A percentile compares a stretch with the other conserved stretches of the same genome.
Conservation (phyloP, 2,888 invertebrate species). For the Acrobasis suavella region DNA sequence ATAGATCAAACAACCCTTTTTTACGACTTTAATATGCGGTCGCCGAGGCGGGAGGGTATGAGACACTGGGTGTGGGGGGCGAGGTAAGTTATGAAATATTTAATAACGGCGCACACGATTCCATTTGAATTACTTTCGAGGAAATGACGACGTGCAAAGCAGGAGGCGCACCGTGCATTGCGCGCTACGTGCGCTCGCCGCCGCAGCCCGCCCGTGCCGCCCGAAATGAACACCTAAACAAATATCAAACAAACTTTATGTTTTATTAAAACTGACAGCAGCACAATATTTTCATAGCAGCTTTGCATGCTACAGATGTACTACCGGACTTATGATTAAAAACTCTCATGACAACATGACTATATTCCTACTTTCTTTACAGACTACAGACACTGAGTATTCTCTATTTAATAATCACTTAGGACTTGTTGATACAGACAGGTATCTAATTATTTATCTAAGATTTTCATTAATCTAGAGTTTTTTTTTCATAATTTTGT, state of each 20-base stretch:
- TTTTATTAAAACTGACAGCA: constrained; percentile 54
- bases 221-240: constrained; percentile 57
- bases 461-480: no score
- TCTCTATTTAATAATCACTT: no score
- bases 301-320: constrained; percentile 27
- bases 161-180: constrained; percentile 57
- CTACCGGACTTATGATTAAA: constrained; percentile 25
- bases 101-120: constrained; percentile 83
- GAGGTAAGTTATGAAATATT: constrained; percentile 83
- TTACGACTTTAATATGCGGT: constrained; percentile 83
- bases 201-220: constrained; percentile 39
- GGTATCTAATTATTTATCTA: no score
- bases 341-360: constrained; percentile 21
- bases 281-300: constrained; percentile 26
- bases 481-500: no score
- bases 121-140: constrained; percentile 83
- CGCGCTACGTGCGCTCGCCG: constrained; percentile 32
- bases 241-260: constrained; percentile 62
- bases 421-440: no score
- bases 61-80: constrained; percentile 46
- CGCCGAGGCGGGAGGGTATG: constrained; percentile 59
- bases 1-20: constrained; percentile 84
- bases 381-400: no score
- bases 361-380: neutral
- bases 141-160: constrained; percentile 77